A percentile compares a stretch with the other conserved stretches of the same genome.
These are phyloP conservation scores for Abrostola triplasia DNA, from an alignment of 2,888 invertebrate species.

Conservation along the genomic window DNA sequence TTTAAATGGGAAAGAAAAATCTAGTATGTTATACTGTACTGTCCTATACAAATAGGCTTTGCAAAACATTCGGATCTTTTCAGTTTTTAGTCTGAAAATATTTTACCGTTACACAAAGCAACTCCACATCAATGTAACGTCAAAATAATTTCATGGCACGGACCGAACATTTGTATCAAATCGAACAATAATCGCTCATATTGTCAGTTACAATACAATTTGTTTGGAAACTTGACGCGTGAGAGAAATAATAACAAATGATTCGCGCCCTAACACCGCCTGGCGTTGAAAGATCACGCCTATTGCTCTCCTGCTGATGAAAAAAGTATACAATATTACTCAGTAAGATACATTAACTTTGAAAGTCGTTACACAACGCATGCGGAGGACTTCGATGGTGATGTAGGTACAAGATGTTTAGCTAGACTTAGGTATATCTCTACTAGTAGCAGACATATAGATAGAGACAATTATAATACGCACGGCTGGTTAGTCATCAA, in stretches of 20 bases:
- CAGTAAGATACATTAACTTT: slow-evolving; percentile 53
- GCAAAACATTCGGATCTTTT: no score
- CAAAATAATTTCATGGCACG: slow-evolving; percentile 55
- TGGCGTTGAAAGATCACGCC: slow-evolving; percentile 88
- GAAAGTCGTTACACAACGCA: slow-evolving; percentile 39
- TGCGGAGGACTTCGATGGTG: not conserved
- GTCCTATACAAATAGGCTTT: no score
- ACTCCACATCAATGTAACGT: slow-evolving; percentile 12
- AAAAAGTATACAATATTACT: slow-evolving; percentile 73
- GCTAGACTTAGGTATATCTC: not conserved
- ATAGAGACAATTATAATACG: not conserved
- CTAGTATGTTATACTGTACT: no score
- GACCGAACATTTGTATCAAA: slow-evolving; percentile 79
- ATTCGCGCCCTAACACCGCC: slow-evolving; percentile 87
- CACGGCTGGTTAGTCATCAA: no score
- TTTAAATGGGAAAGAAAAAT: no score
- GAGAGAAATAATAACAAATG: slow-evolving; percentile 88
- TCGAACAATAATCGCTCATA: slow-evolving; percentile 87
- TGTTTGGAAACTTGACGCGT: slow-evolving; percentile 86
- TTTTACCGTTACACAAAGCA: slow-evolving; percentile 7
- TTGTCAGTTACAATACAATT: slow-evolving; percentile 88
- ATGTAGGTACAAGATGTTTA: not conserved
- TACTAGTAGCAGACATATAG: not conserved
- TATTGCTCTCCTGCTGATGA: slow-evolving; percentile 85
- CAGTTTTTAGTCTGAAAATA: not conserved